Conservation (phyloP, 2,797 vertebrate genomes). For the Darevskia mixta region DNA sequence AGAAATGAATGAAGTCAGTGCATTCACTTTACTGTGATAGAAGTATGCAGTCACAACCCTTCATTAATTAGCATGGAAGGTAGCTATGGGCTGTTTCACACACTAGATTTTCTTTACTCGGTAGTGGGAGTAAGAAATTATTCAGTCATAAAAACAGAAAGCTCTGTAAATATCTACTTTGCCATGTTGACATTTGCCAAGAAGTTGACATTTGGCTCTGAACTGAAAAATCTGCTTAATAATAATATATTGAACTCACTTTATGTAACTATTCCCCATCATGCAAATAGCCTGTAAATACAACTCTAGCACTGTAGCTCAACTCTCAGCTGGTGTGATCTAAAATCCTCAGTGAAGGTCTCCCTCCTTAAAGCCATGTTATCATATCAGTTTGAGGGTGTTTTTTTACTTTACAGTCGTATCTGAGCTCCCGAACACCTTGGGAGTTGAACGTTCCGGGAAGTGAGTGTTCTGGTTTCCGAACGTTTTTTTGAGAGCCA, state of each 20-base stretch:
- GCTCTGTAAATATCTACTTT: not conserved
- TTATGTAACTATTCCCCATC: not conserved
- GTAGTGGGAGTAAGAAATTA: too few species aligned
- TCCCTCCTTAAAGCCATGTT: not conserved
- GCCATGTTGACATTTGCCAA: not conserved
- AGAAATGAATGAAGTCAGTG: not conserved
- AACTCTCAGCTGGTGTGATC: not conserved
- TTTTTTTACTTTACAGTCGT: too few species aligned
- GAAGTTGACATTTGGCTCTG: not conserved
- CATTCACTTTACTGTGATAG: not conserved
- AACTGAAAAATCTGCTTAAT: not conserved
- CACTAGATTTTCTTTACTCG: not conserved
- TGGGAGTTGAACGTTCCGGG: too few species aligned
- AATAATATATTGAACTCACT: not conserved
- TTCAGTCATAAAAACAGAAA: not conserved
- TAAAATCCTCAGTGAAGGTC: not conserved
- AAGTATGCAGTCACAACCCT: not conserved
- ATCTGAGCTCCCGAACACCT: too few species aligned
- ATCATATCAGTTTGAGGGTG: too few species aligned
- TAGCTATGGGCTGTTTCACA: not conserved
- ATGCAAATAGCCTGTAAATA: not conserved
- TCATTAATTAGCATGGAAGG: not conserved
- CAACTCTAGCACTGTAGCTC: not conserved
- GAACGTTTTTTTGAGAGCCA: too few species aligned
- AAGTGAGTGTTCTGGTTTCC: too few species aligned